Base-by-base conservation (phyloP, 1,140 invertebrate species). In the Drosophila serrata region DNA sequence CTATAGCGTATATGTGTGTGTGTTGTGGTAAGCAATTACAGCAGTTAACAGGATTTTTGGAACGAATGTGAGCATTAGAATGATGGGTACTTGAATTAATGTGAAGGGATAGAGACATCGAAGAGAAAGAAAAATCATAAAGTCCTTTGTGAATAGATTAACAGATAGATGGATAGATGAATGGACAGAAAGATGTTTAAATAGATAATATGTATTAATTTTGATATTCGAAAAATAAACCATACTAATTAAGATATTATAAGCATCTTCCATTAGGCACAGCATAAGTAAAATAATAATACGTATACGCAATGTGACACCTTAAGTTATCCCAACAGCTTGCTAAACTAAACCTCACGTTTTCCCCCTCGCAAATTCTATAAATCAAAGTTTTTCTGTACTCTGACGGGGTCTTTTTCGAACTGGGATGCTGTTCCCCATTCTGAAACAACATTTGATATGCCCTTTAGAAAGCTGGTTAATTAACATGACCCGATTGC, bases 401-500 rank as follows among this genome's bases (percentile, higher is more conserved):
- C 7, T 22, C n/a, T 72, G 43, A 43, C 13, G 6, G 8, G 24
- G 7, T 46, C 12, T 31, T 35, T 35, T 17, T 27, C 29, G 22
- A 43, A 45, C 35, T 29, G 17, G 19, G n/a, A 56, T 48, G 24
- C 6, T 17, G 19, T 11, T 35, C 2, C 33, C 57, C 51, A 35
- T 22, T 76, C 19, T 46, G 1, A 27, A 17, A 19, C 22, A 27
- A 37, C 53, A 85, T 84, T 84, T 76, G 11, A 37, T 31, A 86
- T 82, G 70, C 79, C 51, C 70, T 84, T 86, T 80, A 67, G 65
- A 42, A 37, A 42, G n/a, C 57, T 59, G 22, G 19, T 72, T 80
- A 88, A 88, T 87, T 87, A 87, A 74, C 82, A 39, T 55, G 51
- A 60, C 63, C 45, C 76, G 59, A 76, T 76, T 74, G 65, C 62